Conservation (phyloP, 1,140 invertebrate species). For the Tyrophagus putrescentiae region DNA sequence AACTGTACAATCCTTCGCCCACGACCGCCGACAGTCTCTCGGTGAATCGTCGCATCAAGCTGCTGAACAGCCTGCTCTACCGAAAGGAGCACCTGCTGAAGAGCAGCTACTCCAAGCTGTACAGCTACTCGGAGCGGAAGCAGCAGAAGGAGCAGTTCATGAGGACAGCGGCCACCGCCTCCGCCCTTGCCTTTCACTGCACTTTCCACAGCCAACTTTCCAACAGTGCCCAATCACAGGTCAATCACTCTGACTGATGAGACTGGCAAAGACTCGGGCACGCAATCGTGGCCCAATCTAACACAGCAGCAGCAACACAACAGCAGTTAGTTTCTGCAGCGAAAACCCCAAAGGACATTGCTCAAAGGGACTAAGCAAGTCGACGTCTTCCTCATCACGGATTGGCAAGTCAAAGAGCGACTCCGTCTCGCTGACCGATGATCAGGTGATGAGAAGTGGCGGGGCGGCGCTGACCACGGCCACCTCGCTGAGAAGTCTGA, state of each 20-base stretch:
- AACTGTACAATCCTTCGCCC: no score
- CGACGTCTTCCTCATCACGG: background rate
- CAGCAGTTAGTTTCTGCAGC: no score
- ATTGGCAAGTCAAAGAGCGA: no score
- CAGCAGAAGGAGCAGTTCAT: no score
- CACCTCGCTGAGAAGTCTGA: background rate
- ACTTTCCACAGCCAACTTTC: no score
- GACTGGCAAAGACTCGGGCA: no score
- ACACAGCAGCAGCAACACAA: no score
- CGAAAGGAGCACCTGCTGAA: background rate
- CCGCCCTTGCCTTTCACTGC: no score
- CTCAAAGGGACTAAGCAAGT: background rate
- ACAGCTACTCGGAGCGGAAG: no score
- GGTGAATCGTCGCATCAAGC: conserved; percentile 1
- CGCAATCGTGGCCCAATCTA: conserved; percentile 5
- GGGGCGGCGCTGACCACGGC: background rate
- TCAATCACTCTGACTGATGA: background rate
- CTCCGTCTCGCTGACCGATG: background rate
- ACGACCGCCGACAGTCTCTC: background rate
- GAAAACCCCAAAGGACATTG: background rate
- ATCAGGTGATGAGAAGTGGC: background rate
- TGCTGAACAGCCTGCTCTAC: background rate
- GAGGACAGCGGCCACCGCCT: no score
- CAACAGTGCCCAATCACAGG: no score
- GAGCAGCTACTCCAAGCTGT: conserved; percentile 9